phyloP scores from a whole-genome alignment of 2,888 invertebrate genomes.

The Linnaemya tessellans region DNA sequence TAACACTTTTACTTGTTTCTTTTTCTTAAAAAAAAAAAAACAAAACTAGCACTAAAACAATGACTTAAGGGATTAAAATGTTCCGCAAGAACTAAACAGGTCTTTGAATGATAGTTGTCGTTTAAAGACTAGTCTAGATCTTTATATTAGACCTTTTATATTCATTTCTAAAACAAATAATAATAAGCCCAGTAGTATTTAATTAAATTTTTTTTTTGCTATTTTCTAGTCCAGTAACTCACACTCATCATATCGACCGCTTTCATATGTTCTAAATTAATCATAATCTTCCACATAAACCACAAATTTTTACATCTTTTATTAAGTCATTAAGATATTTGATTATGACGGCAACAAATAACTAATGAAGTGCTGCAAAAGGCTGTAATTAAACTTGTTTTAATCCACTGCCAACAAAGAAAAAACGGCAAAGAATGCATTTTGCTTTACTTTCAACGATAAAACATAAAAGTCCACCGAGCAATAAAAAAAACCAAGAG shows the following conservation, averaged over 20 bases:
- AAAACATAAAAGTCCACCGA: slow-evolving; percentile 68
- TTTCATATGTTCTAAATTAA: not conserved
- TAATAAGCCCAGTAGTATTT: too few relatives aligned
- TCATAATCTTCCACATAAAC: not conserved
- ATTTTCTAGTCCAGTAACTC: too few relatives aligned
- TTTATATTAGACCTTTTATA: too few relatives aligned
- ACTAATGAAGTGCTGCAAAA: not conserved
- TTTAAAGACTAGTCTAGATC: too few relatives aligned
- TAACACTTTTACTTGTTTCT: too few relatives aligned
- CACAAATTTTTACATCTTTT: not conserved
- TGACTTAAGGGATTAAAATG: too few relatives aligned
- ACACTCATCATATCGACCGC: not conserved
- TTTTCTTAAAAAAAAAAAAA: too few relatives aligned
- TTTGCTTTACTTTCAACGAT: slow-evolving; percentile 32
- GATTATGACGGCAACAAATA: slow-evolving; percentile 8
- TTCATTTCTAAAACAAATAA: too few relatives aligned
- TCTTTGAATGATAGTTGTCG: too few relatives aligned
- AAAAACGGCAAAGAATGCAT: not conserved
- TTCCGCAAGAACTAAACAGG: too few relatives aligned
- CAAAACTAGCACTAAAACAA: too few relatives aligned
- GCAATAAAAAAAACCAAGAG: slow-evolving; percentile 12
- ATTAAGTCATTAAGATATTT: slow-evolving; percentile 25
- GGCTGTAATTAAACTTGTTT: not conserved
- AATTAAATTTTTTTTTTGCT: too few relatives aligned
- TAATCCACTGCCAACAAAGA: not conserved